Evolutionary conservation across 2,113 vertebrate species (phyloP).

Genomic region (Peromyscus polionotus): DNA sequence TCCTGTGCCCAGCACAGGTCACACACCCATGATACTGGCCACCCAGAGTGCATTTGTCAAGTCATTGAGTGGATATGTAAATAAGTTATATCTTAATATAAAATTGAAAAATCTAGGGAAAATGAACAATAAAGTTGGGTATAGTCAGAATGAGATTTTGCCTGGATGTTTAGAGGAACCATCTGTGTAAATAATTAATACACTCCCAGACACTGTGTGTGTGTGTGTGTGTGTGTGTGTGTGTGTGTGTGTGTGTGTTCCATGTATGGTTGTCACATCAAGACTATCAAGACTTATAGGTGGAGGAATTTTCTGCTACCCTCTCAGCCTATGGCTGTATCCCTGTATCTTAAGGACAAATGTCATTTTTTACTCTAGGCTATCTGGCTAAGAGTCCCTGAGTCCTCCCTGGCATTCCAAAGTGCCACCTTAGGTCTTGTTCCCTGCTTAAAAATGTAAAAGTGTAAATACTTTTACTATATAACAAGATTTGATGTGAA

Average conservation of each 20-base stretch:
- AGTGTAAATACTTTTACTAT: slow-evolving; percentile 8
- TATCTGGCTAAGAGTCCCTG: background rate
- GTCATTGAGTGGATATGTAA: background rate
- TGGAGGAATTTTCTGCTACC: background rate
- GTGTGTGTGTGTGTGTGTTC: background rate
- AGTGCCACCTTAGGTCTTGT: background rate
- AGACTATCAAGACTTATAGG: background rate
- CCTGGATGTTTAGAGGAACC: background rate
- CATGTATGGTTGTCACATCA: background rate
- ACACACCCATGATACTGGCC: background rate
- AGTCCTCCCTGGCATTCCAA: background rate
- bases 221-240: background rate
- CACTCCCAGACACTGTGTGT: background rate
- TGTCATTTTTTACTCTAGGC: background rate
- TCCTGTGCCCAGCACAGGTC: background rate
- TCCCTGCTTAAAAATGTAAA: background rate
- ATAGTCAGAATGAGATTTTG: background rate
- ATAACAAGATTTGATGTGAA: background rate
- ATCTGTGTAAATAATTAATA: background rate
- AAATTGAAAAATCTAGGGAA: background rate
- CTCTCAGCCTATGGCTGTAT: background rate
- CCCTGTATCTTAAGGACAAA: background rate
- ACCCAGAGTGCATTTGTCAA: background rate
- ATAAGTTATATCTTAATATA: slow-evolving; percentile 25
- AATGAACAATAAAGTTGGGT: background rate